These are phyloP conservation scores for Megastigmus dorsalis DNA, from an alignment of 2,888 invertebrate genomes.

Conservation along the genomic window DNA sequence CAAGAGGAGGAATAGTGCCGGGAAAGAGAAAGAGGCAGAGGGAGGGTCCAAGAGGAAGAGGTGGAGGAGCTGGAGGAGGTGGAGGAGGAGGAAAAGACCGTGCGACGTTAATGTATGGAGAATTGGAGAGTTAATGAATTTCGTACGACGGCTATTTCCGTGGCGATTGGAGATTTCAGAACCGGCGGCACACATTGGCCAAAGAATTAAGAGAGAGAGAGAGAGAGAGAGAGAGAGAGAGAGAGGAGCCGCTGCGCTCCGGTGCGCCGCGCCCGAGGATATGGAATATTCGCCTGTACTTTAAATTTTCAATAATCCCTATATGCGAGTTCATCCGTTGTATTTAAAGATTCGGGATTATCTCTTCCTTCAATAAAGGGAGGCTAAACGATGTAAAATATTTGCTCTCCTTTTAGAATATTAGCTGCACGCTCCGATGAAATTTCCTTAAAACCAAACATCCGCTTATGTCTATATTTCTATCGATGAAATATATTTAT, in stretches of 20 bases:
- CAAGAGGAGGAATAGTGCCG: constrained; percentile 8
- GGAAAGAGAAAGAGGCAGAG: not conserved
- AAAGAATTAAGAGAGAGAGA: constrained; percentile 36
- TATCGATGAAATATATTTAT: constrained; percentile 32
- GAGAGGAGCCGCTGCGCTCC: not conserved
- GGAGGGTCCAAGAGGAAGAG: not conserved
- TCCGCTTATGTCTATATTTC: not conserved
- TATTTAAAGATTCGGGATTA: constrained; percentile 51
- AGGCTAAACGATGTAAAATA: constrained; percentile 45
- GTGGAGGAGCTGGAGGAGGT: not conserved
- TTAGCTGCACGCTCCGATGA: constrained; percentile 8
- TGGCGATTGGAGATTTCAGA: constrained; percentile 38
- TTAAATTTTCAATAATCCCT: constrained; percentile 50
- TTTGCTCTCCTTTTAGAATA: constrained; percentile 36
- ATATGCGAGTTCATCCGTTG: constrained; percentile 37
- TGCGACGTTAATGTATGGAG: constrained; percentile 36
- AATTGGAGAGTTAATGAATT: constrained; percentile 51
- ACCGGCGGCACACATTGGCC: constrained; percentile 19
- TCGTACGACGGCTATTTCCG: constrained; percentile 39
- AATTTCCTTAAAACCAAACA: constrained; percentile 39
- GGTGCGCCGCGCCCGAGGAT: constrained; percentile 1
- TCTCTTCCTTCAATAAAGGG: constrained; percentile 36
- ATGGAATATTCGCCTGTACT: constrained; percentile 30
- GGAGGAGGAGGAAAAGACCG: not conserved
- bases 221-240: not conserved